Conservation (phyloP, 2,113 vertebrate genomes). For the Mirounga angustirostris region DNA sequence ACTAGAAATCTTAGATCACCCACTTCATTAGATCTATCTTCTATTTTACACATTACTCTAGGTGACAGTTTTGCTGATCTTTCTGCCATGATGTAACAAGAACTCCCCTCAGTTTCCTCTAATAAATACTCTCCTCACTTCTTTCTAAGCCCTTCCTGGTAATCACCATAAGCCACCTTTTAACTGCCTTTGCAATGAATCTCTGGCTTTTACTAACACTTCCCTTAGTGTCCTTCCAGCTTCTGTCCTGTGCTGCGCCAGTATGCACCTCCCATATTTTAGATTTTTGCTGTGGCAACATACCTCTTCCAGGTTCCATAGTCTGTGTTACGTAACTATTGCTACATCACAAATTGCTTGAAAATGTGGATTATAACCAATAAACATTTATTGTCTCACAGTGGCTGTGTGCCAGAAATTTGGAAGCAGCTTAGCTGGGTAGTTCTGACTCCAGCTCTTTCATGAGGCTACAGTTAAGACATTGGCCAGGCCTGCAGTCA, state of each 20-base stretch:
- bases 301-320: background rate
- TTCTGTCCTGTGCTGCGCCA: background rate
- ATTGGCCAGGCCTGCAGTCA: background rate
- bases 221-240: background rate
- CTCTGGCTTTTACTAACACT: background rate
- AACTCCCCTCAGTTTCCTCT: background rate
- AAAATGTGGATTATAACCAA: background rate
- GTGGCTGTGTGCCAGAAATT: background rate
- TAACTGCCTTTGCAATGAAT: background rate
- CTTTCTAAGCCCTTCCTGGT: background rate
- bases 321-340: background rate
- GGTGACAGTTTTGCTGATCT: background rate
- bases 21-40: background rate
- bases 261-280: background rate
- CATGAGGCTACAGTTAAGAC: background rate
- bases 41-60: background rate
- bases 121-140: background rate
- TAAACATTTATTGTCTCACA: background rate
- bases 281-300: background rate
- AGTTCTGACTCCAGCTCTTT: background rate
- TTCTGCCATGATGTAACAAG: background rate
- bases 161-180: background rate
- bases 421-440: background rate
- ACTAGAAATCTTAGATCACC: background rate
- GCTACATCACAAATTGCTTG: background rate